These are phyloP conservation scores for Argyrosomus japonicus DNA, from an alignment of 2,113 vertebrate genomes.

Conservation along the genomic window DNA sequence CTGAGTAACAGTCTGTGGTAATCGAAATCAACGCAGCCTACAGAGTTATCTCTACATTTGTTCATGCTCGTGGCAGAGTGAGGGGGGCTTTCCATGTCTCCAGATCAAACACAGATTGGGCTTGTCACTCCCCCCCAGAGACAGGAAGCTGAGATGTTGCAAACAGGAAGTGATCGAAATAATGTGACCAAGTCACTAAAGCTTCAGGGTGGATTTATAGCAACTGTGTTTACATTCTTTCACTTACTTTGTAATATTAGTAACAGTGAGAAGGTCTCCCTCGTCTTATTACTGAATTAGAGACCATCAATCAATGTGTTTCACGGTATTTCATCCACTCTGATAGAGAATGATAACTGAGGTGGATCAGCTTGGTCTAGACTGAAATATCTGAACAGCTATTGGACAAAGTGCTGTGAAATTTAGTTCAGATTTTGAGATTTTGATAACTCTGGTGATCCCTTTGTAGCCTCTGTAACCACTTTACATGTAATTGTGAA, in stretches of 20 bases:
- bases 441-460: too few relatives aligned
- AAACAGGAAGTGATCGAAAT: slow-evolving; percentile 49
- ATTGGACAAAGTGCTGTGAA: not conserved
- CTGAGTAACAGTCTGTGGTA: slow-evolving; percentile 21
- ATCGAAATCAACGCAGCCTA: slow-evolving; percentile 22
- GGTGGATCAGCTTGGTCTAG: too few relatives aligned
- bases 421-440: too few relatives aligned
- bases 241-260: not conserved
- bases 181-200: not conserved
- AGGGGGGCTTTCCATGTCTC: slow-evolving; percentile 9
- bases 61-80: not conserved
- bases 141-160: slow-evolving; percentile 8
- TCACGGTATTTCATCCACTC: not conserved
- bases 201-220: not conserved
- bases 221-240: not conserved
- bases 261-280: not conserved
- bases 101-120: slow-evolving; percentile 43
- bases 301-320: not conserved
- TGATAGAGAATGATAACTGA: too few relatives aligned
- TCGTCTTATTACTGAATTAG: not conserved
- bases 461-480: not conserved
- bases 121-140: not conserved
- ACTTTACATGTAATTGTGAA: not conserved
- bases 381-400: not conserved
- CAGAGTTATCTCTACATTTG: slow-evolving; percentile 30